These are phyloP conservation scores for Channallabes apus DNA, from an alignment of 2,797 vertebrate species.

Conservation along the genomic window DNA sequence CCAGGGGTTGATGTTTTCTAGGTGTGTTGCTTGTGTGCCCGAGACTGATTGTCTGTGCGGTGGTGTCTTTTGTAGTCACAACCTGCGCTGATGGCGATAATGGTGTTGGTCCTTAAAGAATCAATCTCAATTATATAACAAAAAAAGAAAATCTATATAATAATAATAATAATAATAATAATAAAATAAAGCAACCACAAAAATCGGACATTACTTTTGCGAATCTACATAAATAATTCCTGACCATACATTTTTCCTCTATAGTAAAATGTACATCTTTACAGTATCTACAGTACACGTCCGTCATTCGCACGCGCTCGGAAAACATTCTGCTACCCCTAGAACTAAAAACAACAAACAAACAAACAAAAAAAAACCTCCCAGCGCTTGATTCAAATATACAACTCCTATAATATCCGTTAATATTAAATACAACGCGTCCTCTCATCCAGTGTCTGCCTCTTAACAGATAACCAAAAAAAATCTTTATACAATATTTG, in stretches of 20 bases:
- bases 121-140: constrained; percentile 47
- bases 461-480: not conserved
- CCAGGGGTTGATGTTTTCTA: constrained; percentile 1
- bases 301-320: constrained; percentile 77
- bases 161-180: not conserved
- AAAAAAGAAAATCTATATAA: not conserved
- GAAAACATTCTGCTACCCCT: constrained; percentile 20
- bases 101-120: constrained; percentile 55
- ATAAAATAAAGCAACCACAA: constrained; percentile 66
- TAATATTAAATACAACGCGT: constrained; percentile 5
- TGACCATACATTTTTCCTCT: constrained; percentile 70
- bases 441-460: constrained; percentile 30
- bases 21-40: constrained; percentile 20
- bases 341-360: constrained; percentile 4
- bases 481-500: constrained; percentile 30
- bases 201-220: constrained; percentile 80
- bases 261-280: constrained; percentile 76
- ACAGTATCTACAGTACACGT: constrained; percentile 76
- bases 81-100: constrained; percentile 70
- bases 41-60: constrained; percentile 52
- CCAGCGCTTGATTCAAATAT: constrained; percentile 26
- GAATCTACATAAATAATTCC: constrained; percentile 89
- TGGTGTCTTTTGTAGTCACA: constrained; percentile 22
- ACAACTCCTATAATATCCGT: constrained; percentile 20
- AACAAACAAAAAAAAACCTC: constrained; percentile 59